These are phyloP conservation scores for Agriopis leucophaearia DNA, from an alignment of 2,888 invertebrate species.

Conservation along the genomic window DNA sequence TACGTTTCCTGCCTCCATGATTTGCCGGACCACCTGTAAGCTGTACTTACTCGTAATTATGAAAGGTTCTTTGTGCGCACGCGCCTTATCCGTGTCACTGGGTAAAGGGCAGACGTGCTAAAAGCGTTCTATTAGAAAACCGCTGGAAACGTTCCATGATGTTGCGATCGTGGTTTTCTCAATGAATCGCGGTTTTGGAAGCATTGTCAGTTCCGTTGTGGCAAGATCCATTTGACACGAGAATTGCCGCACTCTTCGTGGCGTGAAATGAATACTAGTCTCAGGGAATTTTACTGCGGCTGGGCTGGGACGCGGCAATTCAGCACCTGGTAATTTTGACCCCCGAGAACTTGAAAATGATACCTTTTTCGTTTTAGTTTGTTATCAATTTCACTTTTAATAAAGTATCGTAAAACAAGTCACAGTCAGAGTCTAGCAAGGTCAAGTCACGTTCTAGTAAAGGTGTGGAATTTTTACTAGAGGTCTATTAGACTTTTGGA, in stretches of 20 bases:
- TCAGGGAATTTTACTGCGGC: neutral
- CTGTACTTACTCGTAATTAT: conserved; percentile 23
- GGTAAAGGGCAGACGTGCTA: conserved; percentile 79
- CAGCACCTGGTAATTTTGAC: too few species aligned
- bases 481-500: too few species aligned
- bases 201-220: conserved; percentile 10
- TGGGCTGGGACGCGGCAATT: too few species aligned
- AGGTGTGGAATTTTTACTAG: too few species aligned
- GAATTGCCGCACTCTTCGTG: neutral
- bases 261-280: neutral
- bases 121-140: conserved; percentile 52
- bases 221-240: neutral
- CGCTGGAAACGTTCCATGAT: conserved; percentile 36
- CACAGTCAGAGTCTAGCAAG: too few species aligned
- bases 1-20: too few species aligned
- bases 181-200: conserved; percentile 43
- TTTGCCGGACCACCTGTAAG: too few species aligned
- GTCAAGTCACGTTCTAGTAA: too few species aligned
- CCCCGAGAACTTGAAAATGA: too few species aligned
- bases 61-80: conserved; percentile 63
- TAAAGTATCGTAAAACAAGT: too few species aligned
- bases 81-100: conserved; percentile 74
- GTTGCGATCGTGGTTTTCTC: conserved; percentile 52
- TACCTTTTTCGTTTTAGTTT: too few species aligned
- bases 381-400: too few species aligned